Evolutionary conservation across 2,113 vertebrate species (phyloP), one percentile per base, ranked within the genome.

Genomic region (Cyanoramphus novaezelandiae): DNA sequence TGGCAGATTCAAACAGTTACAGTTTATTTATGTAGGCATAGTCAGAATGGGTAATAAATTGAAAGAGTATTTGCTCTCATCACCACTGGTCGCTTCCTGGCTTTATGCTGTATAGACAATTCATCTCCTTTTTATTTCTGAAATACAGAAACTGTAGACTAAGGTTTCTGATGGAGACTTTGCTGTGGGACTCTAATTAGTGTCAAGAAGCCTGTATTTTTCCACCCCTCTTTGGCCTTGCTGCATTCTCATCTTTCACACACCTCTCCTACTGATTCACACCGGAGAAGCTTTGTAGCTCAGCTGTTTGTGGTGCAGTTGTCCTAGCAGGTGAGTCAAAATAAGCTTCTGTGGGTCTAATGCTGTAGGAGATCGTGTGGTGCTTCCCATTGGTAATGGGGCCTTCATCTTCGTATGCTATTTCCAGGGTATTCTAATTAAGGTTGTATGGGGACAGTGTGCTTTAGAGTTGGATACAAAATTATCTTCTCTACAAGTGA

Each of bases 61-160:
- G 80, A 91, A 84, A 94, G 67, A 71, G 29, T 86, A 87, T 83
- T 90, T 96, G 41, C 49, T 77, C 41, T 96, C 90, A 55, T 77
- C 93, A 57, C 81, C 60, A 44, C 64, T 76, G 86, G 67, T 93
- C 68, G 76, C 77, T 96, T 96, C 68, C 76, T 90, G 83, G 50
- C 67, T 59, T 91, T 75, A 28, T 81, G 43, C 62, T 88, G 46
- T 52, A 39, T 75, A 93, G 81, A 63, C 37, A 93, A 62, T 86
- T 90, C 17, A 65, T 93, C 67, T 91, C 59, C 23, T 74, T 96
- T 95, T 93, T 74, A 64, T 88, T 95, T 92, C 80, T 93, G 88
- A 92, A 96, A 89, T 69, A 82, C 84, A 95, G 87, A 94, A 96
- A 92, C 77, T 71, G 74, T 95, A 94, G 53, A 90, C 95, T 95